These are phyloP conservation scores for Sitobion miscanthi DNA, from an alignment of 1,140 invertebrate genomes.

Conservation along the genomic window DNA sequence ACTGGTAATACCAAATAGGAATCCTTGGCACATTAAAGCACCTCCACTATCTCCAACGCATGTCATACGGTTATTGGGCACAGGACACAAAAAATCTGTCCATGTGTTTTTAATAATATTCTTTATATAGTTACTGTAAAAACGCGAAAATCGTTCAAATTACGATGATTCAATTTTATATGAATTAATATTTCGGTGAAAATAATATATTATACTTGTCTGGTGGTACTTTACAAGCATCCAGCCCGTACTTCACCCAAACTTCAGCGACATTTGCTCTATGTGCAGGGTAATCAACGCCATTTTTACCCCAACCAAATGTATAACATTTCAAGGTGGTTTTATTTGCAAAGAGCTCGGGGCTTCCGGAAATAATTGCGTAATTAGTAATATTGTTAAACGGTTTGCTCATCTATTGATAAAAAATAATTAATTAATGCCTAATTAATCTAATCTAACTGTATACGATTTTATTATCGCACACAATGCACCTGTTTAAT, in stretches of 20 bases:
- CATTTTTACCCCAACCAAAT: constrained; percentile 45
- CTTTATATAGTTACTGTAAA: not conserved
- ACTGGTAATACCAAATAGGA: constrained; percentile 22
- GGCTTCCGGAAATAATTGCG: not conserved
- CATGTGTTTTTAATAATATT: not conserved
- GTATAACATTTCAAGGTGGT: not conserved
- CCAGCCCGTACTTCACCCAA: constrained; percentile 19
- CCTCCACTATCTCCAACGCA: constrained; percentile 44
- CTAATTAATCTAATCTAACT: not conserved
- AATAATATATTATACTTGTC: constrained; percentile 31
- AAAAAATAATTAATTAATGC: not conserved
- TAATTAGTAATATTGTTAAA: constrained; percentile 24
- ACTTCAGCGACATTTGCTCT: not conserved
- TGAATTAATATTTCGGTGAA: not conserved
- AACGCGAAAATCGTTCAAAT: not conserved
- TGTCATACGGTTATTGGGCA: constrained; percentile 6
- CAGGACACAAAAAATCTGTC: constrained; percentile 11
- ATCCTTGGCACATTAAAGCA: constrained; percentile 22
- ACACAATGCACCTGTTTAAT: not conserved
- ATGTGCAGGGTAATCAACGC: not conserved
- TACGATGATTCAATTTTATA: not conserved
- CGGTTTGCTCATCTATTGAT: not conserved
- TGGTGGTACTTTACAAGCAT: constrained; percentile 29
- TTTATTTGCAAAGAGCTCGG: not conserved
- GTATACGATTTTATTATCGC: not conserved